Evolutionary conservation across 1,140 invertebrate species (phyloP).

Genomic region (Zaprionus kolodkinae): DNA sequence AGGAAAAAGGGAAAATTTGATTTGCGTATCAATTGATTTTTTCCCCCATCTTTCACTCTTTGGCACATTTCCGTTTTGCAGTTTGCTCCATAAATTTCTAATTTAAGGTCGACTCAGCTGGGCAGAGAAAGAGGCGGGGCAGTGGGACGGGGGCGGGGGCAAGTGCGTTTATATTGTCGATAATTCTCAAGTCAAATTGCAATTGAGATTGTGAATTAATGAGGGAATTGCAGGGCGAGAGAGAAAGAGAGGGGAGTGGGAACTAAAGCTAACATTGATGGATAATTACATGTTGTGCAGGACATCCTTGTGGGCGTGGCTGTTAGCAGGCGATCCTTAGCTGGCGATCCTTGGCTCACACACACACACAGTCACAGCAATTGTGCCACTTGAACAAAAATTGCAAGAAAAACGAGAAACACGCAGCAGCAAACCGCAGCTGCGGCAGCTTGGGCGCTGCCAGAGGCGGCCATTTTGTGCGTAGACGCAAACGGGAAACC

Average conservation of each 20-base stretch:
- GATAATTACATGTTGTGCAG: constrained; percentile 76
- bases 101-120: constrained; percentile 47
- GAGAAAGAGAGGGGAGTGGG: not conserved
- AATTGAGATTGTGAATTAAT: constrained; percentile 4
- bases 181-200: not conserved
- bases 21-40: constrained; percentile 74
- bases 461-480: constrained; percentile 22
- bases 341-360: not conserved
- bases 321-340: constrained; percentile 41
- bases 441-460: constrained; percentile 15
- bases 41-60: constrained; percentile 16
- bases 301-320: constrained; percentile 62
- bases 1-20: constrained; percentile 26
- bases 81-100: constrained; percentile 43
- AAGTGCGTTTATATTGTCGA: not conserved
- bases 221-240: not conserved
- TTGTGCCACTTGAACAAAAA: constrained; percentile 47
- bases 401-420: constrained; percentile 19
- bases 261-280: too few species aligned
- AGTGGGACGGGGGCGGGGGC: too few species aligned
- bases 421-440: constrained; percentile 13
- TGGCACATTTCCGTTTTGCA: constrained; percentile 30
- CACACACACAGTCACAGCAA: constrained; percentile 29
- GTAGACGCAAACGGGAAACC: not conserved
- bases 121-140: too few species aligned